These are phyloP conservation scores for Notarius quadriscutis DNA, from an alignment of 2,113 vertebrate species.

Conservation along the genomic window DNA sequence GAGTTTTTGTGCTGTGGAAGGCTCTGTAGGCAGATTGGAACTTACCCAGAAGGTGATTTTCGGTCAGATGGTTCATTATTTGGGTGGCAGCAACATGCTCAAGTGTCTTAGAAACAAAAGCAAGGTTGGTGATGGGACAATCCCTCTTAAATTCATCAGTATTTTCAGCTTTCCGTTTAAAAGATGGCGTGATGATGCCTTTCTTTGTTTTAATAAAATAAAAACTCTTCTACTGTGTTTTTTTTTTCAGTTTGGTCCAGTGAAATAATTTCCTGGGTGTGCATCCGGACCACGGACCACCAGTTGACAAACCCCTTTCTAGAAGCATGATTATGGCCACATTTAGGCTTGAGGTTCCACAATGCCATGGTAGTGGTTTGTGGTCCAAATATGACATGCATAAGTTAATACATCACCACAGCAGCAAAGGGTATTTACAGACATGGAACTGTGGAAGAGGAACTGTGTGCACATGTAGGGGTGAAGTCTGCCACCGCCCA, in stretches of 20 bases:
- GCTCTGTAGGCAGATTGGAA: no score
- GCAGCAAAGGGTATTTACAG: conserved; percentile 50
- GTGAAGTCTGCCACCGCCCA: conserved; percentile 17
- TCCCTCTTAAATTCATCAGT: no score
- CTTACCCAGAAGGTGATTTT: no score
- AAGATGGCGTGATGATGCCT: no score
- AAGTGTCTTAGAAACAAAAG: no score
- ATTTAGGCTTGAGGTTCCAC: conserved; percentile 12
- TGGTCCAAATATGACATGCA: background rate
- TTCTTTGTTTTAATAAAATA: background rate
- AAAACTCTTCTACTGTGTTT: background rate
- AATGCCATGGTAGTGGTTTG: background rate
- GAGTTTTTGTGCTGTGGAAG: no score
- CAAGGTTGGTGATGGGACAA: no score
- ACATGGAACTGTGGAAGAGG: conserved; percentile 5
- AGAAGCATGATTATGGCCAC: background rate
- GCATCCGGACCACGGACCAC: background rate
- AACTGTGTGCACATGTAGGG: conserved; percentile 21
- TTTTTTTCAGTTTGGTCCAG: background rate
- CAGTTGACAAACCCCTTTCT: background rate
- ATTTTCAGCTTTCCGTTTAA: no score
- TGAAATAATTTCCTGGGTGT: background rate
- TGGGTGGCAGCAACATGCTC: no score
- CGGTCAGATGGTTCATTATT: no score
- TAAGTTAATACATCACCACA: background rate